Evolutionary conservation across 30 jellyfish, hydroid and myxozoan species (phyloP).

Genomic region (Clytia hemisphaerica): DNA sequence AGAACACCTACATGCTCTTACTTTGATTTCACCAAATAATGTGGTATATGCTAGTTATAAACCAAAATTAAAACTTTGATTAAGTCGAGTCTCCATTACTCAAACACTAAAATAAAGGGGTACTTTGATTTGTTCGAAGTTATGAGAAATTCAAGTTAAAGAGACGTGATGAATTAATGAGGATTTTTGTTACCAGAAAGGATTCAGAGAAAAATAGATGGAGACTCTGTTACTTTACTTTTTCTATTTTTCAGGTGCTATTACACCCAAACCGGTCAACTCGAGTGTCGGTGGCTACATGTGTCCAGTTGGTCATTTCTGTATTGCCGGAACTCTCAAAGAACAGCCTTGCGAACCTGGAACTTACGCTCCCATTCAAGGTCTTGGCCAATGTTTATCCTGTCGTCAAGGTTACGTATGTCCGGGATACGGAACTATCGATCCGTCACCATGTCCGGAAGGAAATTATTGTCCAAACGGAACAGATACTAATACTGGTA

Average conservation of each 20-base stretch:
- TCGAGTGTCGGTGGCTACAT: slow-evolving; percentile 73
- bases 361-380: slow-evolving; percentile 59
- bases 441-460: slow-evolving; percentile 72
- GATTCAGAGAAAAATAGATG: too few species aligned
- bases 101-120: too few species aligned
- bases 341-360: slow-evolving; percentile 72
- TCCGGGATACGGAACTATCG: slow-evolving; percentile 56
- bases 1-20: not conserved
- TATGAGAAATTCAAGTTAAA: too few species aligned
- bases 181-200: too few species aligned
- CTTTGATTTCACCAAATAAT: too few species aligned
- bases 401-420: slow-evolving; percentile 79
- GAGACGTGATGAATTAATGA: too few species aligned
- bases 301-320: slow-evolving; percentile 86
- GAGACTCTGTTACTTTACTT: not conserved
- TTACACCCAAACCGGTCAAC: slow-evolving; percentile 70
- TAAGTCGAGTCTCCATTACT: too few species aligned
- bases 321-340: slow-evolving; percentile 63
- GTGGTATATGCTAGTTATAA: too few species aligned
- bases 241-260: slow-evolving; percentile 61
- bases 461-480: slow-evolving; percentile 84
- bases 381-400: slow-evolving; percentile 48
- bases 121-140: too few species aligned
- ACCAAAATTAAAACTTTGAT: too few species aligned
- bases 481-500: slow-evolving; percentile 46